A percentile compares a stretch with the other conserved stretches of the same genome.
Conservation (phyloP, 2,888 invertebrate species). For the Chrysina gloriosa region DNA sequence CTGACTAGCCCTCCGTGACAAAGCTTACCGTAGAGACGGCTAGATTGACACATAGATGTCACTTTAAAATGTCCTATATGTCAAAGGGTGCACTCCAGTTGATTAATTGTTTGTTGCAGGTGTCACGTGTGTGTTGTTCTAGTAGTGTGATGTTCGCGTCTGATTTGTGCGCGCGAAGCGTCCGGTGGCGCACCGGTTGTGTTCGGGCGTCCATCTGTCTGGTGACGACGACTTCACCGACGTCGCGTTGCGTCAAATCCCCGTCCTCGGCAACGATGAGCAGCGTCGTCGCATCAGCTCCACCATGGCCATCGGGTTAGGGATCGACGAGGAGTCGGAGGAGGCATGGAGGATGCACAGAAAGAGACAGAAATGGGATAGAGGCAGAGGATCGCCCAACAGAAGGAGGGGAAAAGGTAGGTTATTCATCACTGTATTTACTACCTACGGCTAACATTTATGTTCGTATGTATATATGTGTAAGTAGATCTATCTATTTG, state of each 20-base stretch:
- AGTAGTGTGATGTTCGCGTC: constrained; percentile 56
- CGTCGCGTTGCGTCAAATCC: constrained; percentile 46
- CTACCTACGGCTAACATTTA: constrained; percentile 44
- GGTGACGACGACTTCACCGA: constrained; percentile 56
- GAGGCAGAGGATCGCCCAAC: constrained; percentile 9
- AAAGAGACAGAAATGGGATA: neutral
- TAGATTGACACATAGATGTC: neutral
- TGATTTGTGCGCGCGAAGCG: constrained; percentile 56
- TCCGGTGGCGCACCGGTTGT: constrained; percentile 51
- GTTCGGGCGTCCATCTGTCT: constrained; percentile 59
- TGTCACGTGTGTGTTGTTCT: constrained; percentile 52
- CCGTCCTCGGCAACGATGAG: constrained; percentile 47
- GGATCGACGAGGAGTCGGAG: neutral
- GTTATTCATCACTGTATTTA: constrained; percentile 56
- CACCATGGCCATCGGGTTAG: neutral
- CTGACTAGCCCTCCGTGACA: neutral
- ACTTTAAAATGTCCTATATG: neutral
- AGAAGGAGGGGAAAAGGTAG: constrained; percentile 55
- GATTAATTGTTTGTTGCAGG: constrained; percentile 49
- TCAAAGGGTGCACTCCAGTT: constrained; percentile 4
- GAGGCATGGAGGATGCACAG: neutral
- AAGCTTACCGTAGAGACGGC: neutral
- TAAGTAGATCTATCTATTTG: constrained; percentile 42
- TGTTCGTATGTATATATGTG: constrained; percentile 13
- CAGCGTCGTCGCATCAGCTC: constrained; percentile 10